A percentile compares a stretch with the other conserved stretches of the same genome.
These are phyloP conservation scores for Anagrus nilaparvatae DNA, from an alignment of 1,140 invertebrate species.

Conservation along the genomic window DNA sequence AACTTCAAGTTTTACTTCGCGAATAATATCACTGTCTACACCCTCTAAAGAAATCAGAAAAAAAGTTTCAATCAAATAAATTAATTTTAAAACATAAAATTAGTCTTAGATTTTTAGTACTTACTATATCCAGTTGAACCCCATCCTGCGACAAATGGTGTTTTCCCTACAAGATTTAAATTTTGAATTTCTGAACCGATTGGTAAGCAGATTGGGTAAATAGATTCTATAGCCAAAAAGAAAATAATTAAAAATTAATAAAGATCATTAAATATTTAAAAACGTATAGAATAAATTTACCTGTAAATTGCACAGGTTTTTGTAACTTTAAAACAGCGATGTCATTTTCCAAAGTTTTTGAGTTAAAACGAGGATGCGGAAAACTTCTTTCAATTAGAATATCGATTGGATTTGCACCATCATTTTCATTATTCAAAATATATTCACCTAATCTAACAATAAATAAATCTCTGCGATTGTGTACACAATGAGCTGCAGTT, in stretches of 20 bases:
- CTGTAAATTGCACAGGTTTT: conserved; percentile 44
- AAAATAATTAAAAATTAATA: conserved; percentile 9
- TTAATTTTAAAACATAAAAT: too few relatives aligned
- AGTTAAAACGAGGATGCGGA: conserved; percentile 57
- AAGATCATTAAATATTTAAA: background rate
- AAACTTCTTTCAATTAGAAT: conserved; percentile 47
- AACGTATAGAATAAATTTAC: conserved; percentile 33
- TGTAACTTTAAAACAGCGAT: conserved; percentile 61
- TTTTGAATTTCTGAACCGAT: conserved; percentile 38
- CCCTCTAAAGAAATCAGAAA: too few relatives aligned
- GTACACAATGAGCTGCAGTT: conserved; percentile 77
- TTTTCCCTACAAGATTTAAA: conserved; percentile 40
- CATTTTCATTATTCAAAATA: conserved; percentile 48
- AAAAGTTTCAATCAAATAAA: too few relatives aligned
- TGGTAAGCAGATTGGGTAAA: conserved; percentile 69
- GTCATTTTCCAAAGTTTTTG: conserved; percentile 57
- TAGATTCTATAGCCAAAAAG: conserved; percentile 43
- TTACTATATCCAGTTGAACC: too few relatives aligned
- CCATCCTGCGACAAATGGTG: conserved; percentile 66
- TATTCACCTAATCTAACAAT: conserved; percentile 62
- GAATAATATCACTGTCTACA: too few relatives aligned
- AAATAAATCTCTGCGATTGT: conserved; percentile 45
- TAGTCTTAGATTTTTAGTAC: too few relatives aligned
- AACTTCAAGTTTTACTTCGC: too few relatives aligned
- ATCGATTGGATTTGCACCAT: conserved; percentile 53